A percentile compares a stretch with the other conserved stretches of the same genome.
Evolutionary conservation across 1,140 invertebrate species (phyloP).

Genomic region (Lasioglossum albipes): DNA sequence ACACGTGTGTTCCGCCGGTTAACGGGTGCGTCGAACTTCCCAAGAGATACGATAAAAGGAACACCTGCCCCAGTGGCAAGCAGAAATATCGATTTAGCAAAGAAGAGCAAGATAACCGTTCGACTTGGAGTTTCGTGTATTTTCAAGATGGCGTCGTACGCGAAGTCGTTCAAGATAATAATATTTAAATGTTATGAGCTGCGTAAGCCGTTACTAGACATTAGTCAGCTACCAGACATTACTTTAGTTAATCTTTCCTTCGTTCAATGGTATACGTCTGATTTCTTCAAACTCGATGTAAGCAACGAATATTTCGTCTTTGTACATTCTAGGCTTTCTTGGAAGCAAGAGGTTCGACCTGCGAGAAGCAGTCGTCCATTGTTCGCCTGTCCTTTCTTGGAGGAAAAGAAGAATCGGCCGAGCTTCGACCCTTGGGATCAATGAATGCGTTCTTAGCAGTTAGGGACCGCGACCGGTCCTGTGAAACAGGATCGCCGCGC

Average conservation of each 20-base stretch:
- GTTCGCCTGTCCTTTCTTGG: neutral
- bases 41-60: too few relatives aligned
- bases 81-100: neutral
- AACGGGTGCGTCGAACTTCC: too few relatives aligned
- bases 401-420: conserved; percentile 25
- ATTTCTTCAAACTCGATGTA: too few relatives aligned
- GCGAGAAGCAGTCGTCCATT: neutral
- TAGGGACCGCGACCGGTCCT: neutral
- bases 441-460: conserved; percentile 5
- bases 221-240: too few relatives aligned
- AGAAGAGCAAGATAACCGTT: neutral
- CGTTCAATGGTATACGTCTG: too few relatives aligned
- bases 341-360: neutral
- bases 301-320: too few relatives aligned
- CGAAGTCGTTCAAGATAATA: neutral
- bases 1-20: too few relatives aligned
- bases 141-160: neutral
- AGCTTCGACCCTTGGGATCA: conserved; percentile 7
- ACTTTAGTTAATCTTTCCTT: too few relatives aligned
- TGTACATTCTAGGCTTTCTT: neutral
- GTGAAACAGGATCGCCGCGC: too few relatives aligned
- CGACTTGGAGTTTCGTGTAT: too few relatives aligned
- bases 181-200: neutral
- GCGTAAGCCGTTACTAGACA: too few relatives aligned
- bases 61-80: neutral